Evolutionary conservation across 2,888 invertebrate genomes (phyloP), one percentile per base, ranked within the genome.

Genomic region (Lasioglossum figueresi): DNA sequence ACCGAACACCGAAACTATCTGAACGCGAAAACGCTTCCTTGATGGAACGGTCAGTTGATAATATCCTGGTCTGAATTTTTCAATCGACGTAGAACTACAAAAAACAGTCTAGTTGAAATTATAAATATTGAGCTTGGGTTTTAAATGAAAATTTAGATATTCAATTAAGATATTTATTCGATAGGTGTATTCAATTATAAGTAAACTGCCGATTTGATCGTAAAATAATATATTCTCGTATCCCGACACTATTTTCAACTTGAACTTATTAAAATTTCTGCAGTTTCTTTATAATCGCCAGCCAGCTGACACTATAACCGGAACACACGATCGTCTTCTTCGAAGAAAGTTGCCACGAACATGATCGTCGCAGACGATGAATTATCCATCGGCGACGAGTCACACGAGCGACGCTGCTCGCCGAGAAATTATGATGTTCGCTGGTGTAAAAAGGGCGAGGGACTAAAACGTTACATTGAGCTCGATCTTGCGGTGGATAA

Each of bases 401-500:
- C 79, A 73, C 71, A 31, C 43, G 16, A 19, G 31, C 37, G 19
- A 43, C 43, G 43, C 34, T 37, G 45, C 31, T 10, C 34, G 27
- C n/a, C 48, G 68, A 31, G 56, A 74, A 77, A 84, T 84, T 70
- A 77, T 74, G 73, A 56, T 74, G 82, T 82, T 66, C 8, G 3
- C 34, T 66, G 68, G 48, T 52, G 34, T 59, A 59, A 59, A 59
- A 59, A 59, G 27, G 43, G 27, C 16, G 27, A 68, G 48, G n/a
- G 82, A 72, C 77, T 72, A 40, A 74, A 63, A 37, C 73, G 76
- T 56, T 72, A 66, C 40, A 70, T 56, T 23, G 31, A 52, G n/a
- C 79, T 66, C 63, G 48, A 81, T 66, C 59, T 40, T 8, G 73
- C 63, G 82, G 80, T 82, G 56, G 82, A 74, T 80, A 82, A 80